Percentiles rank a stretch among this genome's conserved stretches.
These are phyloP conservation scores for Sander vitreus DNA, from an alignment of 2,113 vertebrate genomes.

Conservation along the genomic window DNA sequence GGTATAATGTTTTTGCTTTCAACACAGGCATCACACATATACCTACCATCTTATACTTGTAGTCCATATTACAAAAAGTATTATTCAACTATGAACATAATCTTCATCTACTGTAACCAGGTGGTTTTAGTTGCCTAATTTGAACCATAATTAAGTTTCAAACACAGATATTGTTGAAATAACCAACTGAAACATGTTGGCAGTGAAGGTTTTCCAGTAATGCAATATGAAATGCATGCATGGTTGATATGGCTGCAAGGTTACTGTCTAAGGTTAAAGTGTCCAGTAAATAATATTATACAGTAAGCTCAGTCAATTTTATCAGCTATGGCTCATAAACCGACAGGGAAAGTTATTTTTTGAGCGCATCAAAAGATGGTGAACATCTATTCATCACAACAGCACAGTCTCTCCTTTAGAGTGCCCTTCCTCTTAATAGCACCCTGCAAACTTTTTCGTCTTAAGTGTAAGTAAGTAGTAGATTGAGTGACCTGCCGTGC, in stretches of 20 bases:
- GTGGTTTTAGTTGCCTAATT: too few relatives aligned
- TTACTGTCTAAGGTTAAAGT: slow-evolving; percentile 51
- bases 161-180: background rate
- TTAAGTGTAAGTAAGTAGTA: slow-evolving; percentile 1
- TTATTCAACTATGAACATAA: background rate
- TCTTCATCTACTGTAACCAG: background rate
- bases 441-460: slow-evolving; percentile 34
- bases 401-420: slow-evolving; percentile 34
- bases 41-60: background rate
- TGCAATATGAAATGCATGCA: background rate
- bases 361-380: slow-evolving; percentile 39
- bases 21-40: background rate
- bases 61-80: background rate
- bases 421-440: slow-evolving; percentile 53
- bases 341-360: slow-evolving; percentile 51
- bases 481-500: slow-evolving; percentile 17
- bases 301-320: slow-evolving; percentile 51
- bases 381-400: slow-evolving; percentile 51
- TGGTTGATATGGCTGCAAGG: slow-evolving; percentile 7
- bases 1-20: background rate
- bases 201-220: background rate
- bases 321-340: slow-evolving; percentile 63
- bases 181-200: background rate
- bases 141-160: background rate
- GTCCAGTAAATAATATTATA: slow-evolving; percentile 31